phyloP scores from a whole-genome alignment of 2,888 invertebrate species.

The Fragum whitleyi region DNA sequence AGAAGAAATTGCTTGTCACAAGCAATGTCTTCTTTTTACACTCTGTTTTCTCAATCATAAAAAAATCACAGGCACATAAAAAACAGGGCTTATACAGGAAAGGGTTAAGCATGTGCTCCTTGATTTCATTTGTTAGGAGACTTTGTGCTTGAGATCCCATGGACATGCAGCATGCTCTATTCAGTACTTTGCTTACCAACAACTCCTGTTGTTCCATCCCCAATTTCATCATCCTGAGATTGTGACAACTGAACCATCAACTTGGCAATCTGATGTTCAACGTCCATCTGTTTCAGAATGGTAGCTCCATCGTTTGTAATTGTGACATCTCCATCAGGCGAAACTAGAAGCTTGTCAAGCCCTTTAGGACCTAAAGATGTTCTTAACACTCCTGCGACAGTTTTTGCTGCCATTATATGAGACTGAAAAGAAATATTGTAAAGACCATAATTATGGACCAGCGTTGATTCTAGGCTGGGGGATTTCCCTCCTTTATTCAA shows the following conservation, averaged over 20 bases:
- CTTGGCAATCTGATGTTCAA: slow-evolving; percentile 99
- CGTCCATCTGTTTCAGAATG: slow-evolving; percentile 99
- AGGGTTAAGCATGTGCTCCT: too few species aligned
- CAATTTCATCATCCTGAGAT: slow-evolving; percentile 99
- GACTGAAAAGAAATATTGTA: slow-evolving; percentile 89
- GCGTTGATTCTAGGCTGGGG: too few species aligned
- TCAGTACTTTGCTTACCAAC: slow-evolving; percentile 90
- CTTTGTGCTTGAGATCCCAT: too few species aligned
- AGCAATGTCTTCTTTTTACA: too few species aligned
- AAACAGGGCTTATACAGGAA: too few species aligned
- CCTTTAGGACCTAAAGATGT: slow-evolving; percentile 98
- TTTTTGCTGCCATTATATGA: slow-evolving; percentile 98
- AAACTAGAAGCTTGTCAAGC: slow-evolving; percentile 98
- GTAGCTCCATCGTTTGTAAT: slow-evolving; percentile 99
- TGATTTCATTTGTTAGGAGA: too few species aligned
- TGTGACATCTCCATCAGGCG: slow-evolving; percentile 97
- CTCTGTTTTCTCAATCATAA: too few species aligned
- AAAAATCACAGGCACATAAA: too few species aligned
- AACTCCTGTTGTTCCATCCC: slow-evolving; percentile 99
- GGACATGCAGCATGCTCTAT: too few species aligned
- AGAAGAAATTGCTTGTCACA: too few species aligned
- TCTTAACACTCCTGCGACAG: slow-evolving; percentile 94
- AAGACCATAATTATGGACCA: too few species aligned
- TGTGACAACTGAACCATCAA: slow-evolving; percentile 98
- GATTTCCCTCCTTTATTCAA: too few species aligned